Percentiles rank a stretch among this genome's conserved stretches.
phyloP scores from a whole-genome alignment of 2,888 invertebrate species.

The Ectemnius lituratus region DNA sequence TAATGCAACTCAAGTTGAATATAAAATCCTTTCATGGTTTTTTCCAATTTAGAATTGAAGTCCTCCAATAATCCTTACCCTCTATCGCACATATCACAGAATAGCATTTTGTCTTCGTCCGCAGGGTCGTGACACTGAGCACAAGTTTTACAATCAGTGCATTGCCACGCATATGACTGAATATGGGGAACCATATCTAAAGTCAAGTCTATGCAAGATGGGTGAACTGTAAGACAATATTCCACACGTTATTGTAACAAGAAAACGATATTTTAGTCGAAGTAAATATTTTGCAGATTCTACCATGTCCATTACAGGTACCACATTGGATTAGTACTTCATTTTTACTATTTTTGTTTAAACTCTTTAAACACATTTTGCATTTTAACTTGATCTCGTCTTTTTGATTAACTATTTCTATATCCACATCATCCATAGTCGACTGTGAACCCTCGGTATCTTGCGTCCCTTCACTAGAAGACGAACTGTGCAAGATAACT shows the following conservation, averaged over 20 bases:
- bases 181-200: constrained; percentile 90
- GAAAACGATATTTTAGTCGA: neutral
- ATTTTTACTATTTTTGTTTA: constrained; percentile 78
- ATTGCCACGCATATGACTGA: constrained; percentile 94
- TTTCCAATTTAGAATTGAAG: too few species aligned
- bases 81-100: constrained; percentile 96
- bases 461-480: constrained; percentile 77
- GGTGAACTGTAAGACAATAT: constrained; percentile 83
- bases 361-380: constrained; percentile 78
- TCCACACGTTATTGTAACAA: neutral
- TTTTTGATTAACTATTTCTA: constrained; percentile 72
- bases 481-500: constrained; percentile 69
- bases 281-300: constrained; percentile 70
- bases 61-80: constrained; percentile 79
- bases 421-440: constrained; percentile 76
- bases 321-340: constrained; percentile 82
- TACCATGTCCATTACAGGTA: constrained; percentile 82
- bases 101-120: constrained; percentile 94
- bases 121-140: constrained; percentile 89
- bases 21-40: too few species aligned
- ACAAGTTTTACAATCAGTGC: constrained; percentile 95
- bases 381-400: constrained; percentile 76
- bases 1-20: constrained; percentile 48
- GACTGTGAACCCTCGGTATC: constrained; percentile 77
- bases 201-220: constrained; percentile 91